Base-by-base conservation (phyloP, 1,140 invertebrate species). In the Radopholus similis region DNA sequence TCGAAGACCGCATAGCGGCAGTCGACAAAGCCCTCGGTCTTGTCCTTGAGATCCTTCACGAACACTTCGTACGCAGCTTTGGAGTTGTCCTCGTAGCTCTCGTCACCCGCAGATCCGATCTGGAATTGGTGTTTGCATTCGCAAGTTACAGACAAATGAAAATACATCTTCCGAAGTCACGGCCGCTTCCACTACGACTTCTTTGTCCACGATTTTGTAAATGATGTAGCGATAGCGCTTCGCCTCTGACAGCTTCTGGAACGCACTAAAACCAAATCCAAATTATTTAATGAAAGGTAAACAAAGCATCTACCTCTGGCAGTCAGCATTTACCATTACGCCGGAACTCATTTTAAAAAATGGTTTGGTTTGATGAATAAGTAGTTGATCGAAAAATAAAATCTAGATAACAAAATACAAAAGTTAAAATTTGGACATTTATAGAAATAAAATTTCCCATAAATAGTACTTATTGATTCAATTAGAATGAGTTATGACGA, bases 1-100 rank as follows among this genome's bases (percentile, higher is more conserved):
- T 81, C 79, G 67, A 81, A 81, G 18, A 81, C 79, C 21, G 79
- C 79, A 53, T 81, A 81, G 32, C 79, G 81, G 57, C 79, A 81
- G 59, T 81, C 79, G 30, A 64, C 55, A 56, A 80, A 82, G 9
- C 65, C 72, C 13, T 78, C 74, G 30, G 79, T 81, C 9, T 69
- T 64, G 8, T 72, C 78, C 53, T 83, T 82, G 34, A 81, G 40
- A 59, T 81, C 79, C 8, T 73, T 69, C 34, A 83, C 72, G 55
- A 81, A 81, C 30, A 60, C 44, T n/a, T 83, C 81, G 59, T 82
- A 81, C 9, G 81, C 78, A 15, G 66, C 66, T 65, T 81, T 81
- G 2, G 81, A 83, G 21, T 80, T 83, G 57, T 81, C 77, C 11
- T 82, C 80, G 60, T 81, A 80, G 37, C 59, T 62, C 38, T 81